A percentile compares a stretch with the other conserved stretches of the same genome.
These are phyloP conservation scores for Chelon labrosus DNA, from an alignment of 2,797 vertebrate species.

Conservation along the genomic window DNA sequence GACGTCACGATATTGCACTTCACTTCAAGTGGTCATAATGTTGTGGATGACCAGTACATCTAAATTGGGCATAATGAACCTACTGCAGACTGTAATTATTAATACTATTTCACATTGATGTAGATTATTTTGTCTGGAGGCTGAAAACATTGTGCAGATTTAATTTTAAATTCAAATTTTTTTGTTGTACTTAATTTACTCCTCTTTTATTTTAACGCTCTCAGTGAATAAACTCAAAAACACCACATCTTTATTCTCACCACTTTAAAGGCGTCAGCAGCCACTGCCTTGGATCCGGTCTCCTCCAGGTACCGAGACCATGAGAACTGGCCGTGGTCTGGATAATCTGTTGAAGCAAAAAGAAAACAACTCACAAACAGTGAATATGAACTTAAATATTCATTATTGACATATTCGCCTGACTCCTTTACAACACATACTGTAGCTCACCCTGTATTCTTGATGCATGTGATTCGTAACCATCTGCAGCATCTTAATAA, in stretches of 20 bases:
- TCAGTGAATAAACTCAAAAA: background rate
- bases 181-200: background rate
- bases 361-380: background rate
- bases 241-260: conserved; percentile 77
- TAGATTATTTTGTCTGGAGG: background rate
- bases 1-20: too few relatives aligned
- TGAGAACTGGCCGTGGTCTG: conserved; percentile 92
- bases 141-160: background rate
- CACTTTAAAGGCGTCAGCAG: conserved; percentile 91
- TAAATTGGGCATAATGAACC: too few relatives aligned
- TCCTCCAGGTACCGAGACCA: conserved; percentile 96
- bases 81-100: background rate
- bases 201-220: background rate
- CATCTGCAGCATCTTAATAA: background rate
- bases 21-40: too few relatives aligned
- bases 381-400: background rate
- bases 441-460: too few relatives aligned
- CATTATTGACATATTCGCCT: too few relatives aligned
- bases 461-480: background rate
- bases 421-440: background rate
- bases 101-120: background rate
- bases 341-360: conserved; percentile 88
- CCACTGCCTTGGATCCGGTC: conserved; percentile 91
- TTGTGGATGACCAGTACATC: too few relatives aligned
- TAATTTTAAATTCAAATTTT: too few relatives aligned